Evolutionary conservation across 2,797 vertebrate genomes (phyloP).

Genomic region (Sardinella longiceps): DNA sequence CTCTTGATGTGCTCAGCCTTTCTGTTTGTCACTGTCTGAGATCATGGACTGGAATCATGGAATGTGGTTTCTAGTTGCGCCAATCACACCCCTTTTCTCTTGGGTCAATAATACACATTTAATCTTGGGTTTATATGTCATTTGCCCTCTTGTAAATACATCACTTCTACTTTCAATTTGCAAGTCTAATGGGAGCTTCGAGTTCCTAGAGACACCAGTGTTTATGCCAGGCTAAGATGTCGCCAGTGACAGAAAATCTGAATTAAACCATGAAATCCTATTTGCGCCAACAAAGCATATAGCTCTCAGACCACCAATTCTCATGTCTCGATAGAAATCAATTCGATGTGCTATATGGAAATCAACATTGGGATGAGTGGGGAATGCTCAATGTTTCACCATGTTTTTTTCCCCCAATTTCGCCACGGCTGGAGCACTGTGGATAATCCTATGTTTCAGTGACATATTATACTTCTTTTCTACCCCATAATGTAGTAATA

Average conservation of each 20-base stretch:
- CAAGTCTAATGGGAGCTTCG: not conserved
- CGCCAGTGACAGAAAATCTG: not conserved
- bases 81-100: not conserved
- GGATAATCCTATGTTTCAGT: not conserved
- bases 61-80: not conserved
- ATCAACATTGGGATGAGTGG: not conserved
- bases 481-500: not conserved
- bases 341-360: constrained; percentile 22
- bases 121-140: not conserved
- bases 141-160: constrained; percentile 4
- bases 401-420: not conserved
- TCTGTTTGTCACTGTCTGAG: constrained; percentile 11
- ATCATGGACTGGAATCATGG: not conserved
- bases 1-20: not conserved
- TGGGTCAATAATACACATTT: not conserved
- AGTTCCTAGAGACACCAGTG: not conserved
- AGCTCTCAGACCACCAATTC: not conserved
- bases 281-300: constrained; percentile 5
- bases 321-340: constrained; percentile 2
- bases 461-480: not conserved
- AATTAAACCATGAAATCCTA: constrained; percentile 17
- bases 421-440: not conserved
- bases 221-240: not conserved
- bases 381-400: not conserved
- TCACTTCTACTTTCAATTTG: not conserved